Evolutionary conservation across 1,140 invertebrate genomes (phyloP).

Genomic region (Potamilus streckersoni): DNA sequence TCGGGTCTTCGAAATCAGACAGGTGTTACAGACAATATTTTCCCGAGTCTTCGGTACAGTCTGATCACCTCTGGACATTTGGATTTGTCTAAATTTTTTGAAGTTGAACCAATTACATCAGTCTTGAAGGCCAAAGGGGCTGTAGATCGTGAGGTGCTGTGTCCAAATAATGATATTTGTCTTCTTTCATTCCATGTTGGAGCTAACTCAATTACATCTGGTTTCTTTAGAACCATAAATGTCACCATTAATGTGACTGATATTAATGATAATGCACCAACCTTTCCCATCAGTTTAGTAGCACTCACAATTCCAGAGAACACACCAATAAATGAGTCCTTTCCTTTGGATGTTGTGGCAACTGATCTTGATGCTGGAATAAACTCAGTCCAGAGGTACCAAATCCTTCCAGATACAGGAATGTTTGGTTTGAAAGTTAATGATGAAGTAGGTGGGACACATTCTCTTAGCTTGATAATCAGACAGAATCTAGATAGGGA

Average conservation of each 20-base stretch:
- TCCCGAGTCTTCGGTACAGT: not conserved
- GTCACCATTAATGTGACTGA: constrained; percentile 75
- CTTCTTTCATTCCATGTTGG: constrained; percentile 4
- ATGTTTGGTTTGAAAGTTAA: constrained; percentile 43
- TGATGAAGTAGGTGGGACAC: constrained; percentile 44
- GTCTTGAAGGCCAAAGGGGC: constrained; percentile 4
- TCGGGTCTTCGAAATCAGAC: constrained; percentile 3
- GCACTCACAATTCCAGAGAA: constrained; percentile 74
- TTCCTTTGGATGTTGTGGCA: constrained; percentile 74
- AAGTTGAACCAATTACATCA: not conserved
- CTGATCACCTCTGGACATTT: not conserved
- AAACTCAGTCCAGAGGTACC: constrained; percentile 43
- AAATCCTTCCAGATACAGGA: constrained; percentile 27
- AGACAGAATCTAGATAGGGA: constrained; percentile 46
- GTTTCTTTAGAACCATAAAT: constrained; percentile 35
- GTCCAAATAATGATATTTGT: constrained; percentile 7
- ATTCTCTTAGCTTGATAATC: constrained; percentile 37
- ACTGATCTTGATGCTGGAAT: constrained; percentile 82
- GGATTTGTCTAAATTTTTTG: constrained; percentile 2
- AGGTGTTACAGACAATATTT: not conserved
- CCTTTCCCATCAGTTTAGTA: constrained; percentile 90
- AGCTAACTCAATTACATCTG: constrained; percentile 13
- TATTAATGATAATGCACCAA: constrained; percentile 62
- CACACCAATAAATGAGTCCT: constrained; percentile 3
- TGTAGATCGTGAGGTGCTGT: constrained; percentile 18